phyloP scores from a whole-genome alignment of 2,888 invertebrate species.

The Dicyrtoma fusca region DNA sequence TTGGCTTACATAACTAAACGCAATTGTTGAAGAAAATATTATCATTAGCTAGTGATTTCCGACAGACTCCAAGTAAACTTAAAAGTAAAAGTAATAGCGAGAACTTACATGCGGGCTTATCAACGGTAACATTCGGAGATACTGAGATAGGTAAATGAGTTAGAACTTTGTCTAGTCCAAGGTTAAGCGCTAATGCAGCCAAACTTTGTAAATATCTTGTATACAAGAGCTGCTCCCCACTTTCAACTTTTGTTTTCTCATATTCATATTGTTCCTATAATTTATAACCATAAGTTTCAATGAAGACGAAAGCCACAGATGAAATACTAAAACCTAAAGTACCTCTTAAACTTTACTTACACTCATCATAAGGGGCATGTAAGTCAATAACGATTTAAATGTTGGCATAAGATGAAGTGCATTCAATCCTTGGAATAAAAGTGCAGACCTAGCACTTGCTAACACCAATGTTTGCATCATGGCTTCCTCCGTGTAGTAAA shows the following conservation, averaged over 20 bases:
- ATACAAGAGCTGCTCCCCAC: slow-evolving; percentile 66
- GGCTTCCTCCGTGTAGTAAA: slow-evolving; percentile 62
- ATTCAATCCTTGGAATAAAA: slow-evolving; percentile 64
- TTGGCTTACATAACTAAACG: too few relatives aligned
- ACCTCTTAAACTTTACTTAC: slow-evolving; percentile 32
- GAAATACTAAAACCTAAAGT: too few relatives aligned
- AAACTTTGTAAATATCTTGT: slow-evolving; percentile 67
- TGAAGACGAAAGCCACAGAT: background rate
- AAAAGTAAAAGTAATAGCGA: background rate
- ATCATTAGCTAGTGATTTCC: background rate
- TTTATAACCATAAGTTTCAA: background rate
- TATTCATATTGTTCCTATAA: slow-evolving; percentile 58
- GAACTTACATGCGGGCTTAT: slow-evolving; percentile 1
- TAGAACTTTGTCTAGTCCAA: slow-evolving; percentile 64
- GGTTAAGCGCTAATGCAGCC: slow-evolving; percentile 63
- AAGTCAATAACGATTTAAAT: slow-evolving; percentile 62
- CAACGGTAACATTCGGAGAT: background rate
- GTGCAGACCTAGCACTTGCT: slow-evolving; percentile 63
- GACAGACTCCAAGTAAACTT: background rate
- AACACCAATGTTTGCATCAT: slow-evolving; percentile 62
- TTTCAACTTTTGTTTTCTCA: slow-evolving; percentile 66
- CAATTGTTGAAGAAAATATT: too few relatives aligned
- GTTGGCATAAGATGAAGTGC: slow-evolving; percentile 65
- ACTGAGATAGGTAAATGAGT: background rate
- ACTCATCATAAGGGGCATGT: slow-evolving; percentile 62